A percentile compares a stretch with the other conserved stretches of the same genome.
These are phyloP conservation scores for Corythaixoides concolor DNA, from an alignment of 2,113 vertebrate genomes.

Conservation along the genomic window DNA sequence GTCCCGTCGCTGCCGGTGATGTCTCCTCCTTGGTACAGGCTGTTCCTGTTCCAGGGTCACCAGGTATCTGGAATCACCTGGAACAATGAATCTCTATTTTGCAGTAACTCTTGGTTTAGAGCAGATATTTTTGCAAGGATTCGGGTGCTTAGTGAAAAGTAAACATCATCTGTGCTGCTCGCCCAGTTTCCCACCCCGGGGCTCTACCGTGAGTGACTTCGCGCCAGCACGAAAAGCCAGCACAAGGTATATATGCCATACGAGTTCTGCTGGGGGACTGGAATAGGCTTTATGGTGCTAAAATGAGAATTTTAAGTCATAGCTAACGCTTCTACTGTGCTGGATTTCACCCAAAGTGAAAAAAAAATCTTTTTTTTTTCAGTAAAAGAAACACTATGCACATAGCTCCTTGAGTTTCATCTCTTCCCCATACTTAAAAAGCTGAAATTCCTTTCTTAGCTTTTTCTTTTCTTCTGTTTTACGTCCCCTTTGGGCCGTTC, in stretches of 20 bases:
- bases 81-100: not conserved
- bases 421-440: not conserved
- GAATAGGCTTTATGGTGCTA: not conserved
- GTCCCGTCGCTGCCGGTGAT: too few relatives aligned
- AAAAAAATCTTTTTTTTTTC: not conserved
- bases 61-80: not conserved
- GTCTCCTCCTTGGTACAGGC: not conserved
- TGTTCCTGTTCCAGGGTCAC: not conserved
- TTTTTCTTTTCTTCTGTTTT: not conserved
- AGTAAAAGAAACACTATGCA: not conserved
- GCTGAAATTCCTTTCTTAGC: not conserved
- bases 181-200: not conserved
- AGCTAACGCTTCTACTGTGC: not conserved
- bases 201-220: not conserved
- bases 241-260: not conserved
- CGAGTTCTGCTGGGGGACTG: not conserved
- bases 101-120: not conserved
- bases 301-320: not conserved
- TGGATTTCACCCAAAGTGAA: not conserved
- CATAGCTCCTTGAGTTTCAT: not conserved
- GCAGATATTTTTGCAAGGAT: conserved; percentile 25
- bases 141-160: not conserved
- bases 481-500: not conserved
- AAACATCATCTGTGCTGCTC: not conserved
- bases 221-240: not conserved